Percentiles rank a stretch among this genome's conserved stretches.
phyloP scores from a whole-genome alignment of 2,888 invertebrate species.

The Diaphora mendica region DNA sequence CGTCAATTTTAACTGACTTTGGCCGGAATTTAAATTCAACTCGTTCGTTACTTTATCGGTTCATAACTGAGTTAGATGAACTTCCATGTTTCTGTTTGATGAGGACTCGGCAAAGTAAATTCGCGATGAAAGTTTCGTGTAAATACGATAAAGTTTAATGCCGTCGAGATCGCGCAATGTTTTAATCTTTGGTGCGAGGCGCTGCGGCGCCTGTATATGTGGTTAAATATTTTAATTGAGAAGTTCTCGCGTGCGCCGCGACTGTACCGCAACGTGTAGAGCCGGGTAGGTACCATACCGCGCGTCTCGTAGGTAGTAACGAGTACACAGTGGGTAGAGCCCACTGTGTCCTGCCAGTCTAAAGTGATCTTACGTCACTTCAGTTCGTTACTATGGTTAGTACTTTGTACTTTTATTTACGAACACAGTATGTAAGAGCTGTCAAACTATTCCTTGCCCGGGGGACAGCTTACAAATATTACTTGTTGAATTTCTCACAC shows the following conservation, averaged over 20 bases:
- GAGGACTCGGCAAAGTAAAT: slow-evolving; percentile 69
- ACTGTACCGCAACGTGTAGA: background rate
- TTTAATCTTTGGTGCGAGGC: slow-evolving; percentile 51
- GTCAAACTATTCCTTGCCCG: background rate
- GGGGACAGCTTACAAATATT: slow-evolving; percentile 4
- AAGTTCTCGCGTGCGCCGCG: slow-evolving; percentile 14
- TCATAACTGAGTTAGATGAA: slow-evolving; percentile 68
- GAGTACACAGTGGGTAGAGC: too few relatives aligned
- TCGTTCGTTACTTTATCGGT: slow-evolving; percentile 69
- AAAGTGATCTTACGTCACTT: background rate
- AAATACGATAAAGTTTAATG: slow-evolving; percentile 68
- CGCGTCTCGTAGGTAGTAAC: background rate
- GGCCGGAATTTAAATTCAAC: slow-evolving; percentile 67
- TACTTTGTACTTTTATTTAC: background rate
- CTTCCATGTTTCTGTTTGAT: slow-evolving; percentile 72
- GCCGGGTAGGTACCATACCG: background rate
- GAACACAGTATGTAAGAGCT: background rate
- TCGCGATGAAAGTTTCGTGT: slow-evolving; percentile 62
- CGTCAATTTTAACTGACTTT: slow-evolving; percentile 26
- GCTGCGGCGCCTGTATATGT: slow-evolving; percentile 44
- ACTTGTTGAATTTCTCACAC: slow-evolving; percentile 5
- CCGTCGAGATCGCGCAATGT: slow-evolving; percentile 57
- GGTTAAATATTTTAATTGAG: slow-evolving; percentile 50
- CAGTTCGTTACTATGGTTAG: background rate
- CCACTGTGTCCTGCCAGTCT: background rate